Base-by-base conservation (phyloP, 2,888 invertebrate species). In the Agriopis marginaria region DNA sequence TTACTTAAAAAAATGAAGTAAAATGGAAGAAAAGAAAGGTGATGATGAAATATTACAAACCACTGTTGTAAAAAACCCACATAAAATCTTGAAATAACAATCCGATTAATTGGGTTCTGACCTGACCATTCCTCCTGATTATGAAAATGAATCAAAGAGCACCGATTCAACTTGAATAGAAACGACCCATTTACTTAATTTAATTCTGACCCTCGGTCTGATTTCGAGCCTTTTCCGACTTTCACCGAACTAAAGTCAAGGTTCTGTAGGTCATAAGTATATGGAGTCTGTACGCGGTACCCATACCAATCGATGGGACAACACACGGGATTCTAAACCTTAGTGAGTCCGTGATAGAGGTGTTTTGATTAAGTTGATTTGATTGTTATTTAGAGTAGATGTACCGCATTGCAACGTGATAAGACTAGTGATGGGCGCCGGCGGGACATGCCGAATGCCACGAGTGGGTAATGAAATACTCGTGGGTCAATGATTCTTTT, bases 241-340 rank as follows among this genome's bases (percentile, higher is more conserved):
- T 92, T 92, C 92, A 84, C 90, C 80, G 81, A 82, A 82, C 84
- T 65, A 82, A 86, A 86, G 87, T 85, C 86, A 87, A 86, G 88
- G 89, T 88, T 89, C 89, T 91, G 78, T 91, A 82, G 93, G 92
- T 92, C 89, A 92, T 84, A 89, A 86, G 87, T 86, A 74, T 89
- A 89, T 77, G 84, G 81, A 89, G 89, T 88, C 90, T 83, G 61
- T 63, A 74, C 77, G 69, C 74, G 71, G 68, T 75, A 77, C 82
- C 82, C 92, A 90, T 91, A 90, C 83, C 82, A 91, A 92, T 89
- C 79, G 82, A 83, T 83, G 80, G 80, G 77, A 76, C 53, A 17
- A 32, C 8, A 62, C 69, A 70, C 50, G 62, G 66, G 55, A 88
- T 70, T 81, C 71, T 79, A 68, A 76, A 79, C 83, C 78, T 76